A percentile compares a stretch with the other conserved stretches of the same genome.
Evolutionary conservation across 2,797 vertebrate genomes (phyloP).

Genomic region (Catostomus latipinnis): DNA sequence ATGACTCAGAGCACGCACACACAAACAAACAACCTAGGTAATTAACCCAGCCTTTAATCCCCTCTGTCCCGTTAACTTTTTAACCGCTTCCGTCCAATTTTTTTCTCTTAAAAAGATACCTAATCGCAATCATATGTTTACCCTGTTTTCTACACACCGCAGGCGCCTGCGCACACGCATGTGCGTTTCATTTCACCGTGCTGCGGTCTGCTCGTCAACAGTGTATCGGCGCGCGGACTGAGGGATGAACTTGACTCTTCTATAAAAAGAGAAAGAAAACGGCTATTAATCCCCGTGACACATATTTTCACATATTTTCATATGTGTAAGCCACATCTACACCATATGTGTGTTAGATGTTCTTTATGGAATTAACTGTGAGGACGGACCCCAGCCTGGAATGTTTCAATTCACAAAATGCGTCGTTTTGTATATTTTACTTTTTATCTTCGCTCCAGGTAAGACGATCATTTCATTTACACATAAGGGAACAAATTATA

Average conservation of each 20-base stretch:
- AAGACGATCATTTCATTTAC: constrained; percentile 45
- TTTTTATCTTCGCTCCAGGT: constrained; percentile 76
- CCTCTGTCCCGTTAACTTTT: constrained; percentile 29
- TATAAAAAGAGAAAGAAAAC: neutral
- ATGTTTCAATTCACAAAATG: constrained; percentile 80
- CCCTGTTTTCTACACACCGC: neutral
- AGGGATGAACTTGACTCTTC: constrained; percentile 63
- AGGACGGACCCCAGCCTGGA: constrained; percentile 61
- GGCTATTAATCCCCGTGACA: too few relatives aligned
- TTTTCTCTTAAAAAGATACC: constrained; percentile 12
- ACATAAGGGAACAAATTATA: neutral
- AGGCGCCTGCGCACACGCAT: constrained; percentile 45
- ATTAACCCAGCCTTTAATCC: neutral
- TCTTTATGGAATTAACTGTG: constrained; percentile 66
- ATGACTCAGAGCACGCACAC: too few relatives aligned
- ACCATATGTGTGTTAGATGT: neutral
- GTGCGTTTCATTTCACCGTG: constrained; percentile 63
- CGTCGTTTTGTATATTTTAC: constrained; percentile 71
- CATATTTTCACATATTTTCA: neutral
- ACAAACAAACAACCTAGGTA: constrained; percentile 12
- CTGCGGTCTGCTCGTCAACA: constrained; percentile 41
- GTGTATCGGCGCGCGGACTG: constrained; percentile 60
- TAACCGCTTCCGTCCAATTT: constrained; percentile 18
- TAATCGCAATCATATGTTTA: constrained; percentile 42
- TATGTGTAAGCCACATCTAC: neutral